Conservation (phyloP, 2,888 invertebrate genomes). For the Cataglyphis cursor region DNA sequence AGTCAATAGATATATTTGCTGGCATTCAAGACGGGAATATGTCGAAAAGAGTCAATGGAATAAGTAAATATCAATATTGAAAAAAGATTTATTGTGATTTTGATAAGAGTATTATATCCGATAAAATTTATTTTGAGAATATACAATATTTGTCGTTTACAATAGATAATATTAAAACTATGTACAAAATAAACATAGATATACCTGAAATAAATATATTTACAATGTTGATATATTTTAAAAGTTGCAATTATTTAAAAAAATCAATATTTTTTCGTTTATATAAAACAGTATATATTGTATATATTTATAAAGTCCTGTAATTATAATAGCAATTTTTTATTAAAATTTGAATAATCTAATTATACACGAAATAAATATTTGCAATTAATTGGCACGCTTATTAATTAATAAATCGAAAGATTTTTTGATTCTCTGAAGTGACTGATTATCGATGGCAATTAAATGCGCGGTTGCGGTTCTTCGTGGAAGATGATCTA, state of each 20-base stretch:
- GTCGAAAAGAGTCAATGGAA: not conserved
- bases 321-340: conserved; percentile 8
- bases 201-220: conserved; percentile 1
- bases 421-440: not conserved
- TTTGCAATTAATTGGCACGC: not conserved
- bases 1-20: not conserved
- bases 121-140: not conserved
- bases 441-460: conserved; percentile 2
- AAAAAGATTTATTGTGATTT: not conserved
- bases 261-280: not conserved
- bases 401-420: not conserved
- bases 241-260: not conserved
- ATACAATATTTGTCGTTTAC: not conserved
- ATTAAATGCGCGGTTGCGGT: conserved; percentile 10
- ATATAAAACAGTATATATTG: not conserved
- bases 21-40: not conserved
- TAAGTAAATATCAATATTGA: conserved; percentile 15
- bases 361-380: not conserved
- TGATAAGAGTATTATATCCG: not conserved
- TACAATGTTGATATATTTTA: not conserved
- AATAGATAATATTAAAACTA: not conserved
- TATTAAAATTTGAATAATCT: not conserved
- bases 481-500: conserved; percentile 1
- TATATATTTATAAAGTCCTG: not conserved
- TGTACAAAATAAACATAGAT: not conserved